phyloP scores from a whole-genome alignment of 2,888 invertebrate species.

The Aspidiotus destructor region DNA sequence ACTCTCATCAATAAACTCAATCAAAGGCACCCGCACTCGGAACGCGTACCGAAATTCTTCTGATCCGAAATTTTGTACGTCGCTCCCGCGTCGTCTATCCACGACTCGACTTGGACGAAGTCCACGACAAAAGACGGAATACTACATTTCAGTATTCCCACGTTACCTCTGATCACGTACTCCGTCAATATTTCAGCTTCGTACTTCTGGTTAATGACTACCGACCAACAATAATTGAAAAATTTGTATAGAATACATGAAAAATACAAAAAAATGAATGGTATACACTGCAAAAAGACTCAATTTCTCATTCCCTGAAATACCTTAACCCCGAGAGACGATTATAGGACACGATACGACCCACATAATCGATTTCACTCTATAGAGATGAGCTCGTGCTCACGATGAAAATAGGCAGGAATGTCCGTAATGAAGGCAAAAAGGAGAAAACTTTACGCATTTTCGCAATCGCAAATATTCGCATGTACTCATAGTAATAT shows the following conservation, averaged over 20 bases:
- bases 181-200: constrained; percentile 72
- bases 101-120: constrained; percentile 76
- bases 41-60: constrained; percentile 35
- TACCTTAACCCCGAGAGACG: no score
- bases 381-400: no score
- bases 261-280: background rate
- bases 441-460: background rate
- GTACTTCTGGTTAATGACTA: constrained; percentile 72
- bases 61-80: constrained; percentile 52
- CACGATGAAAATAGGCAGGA: no score
- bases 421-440: constrained; percentile 6
- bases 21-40: no score
- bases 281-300: background rate
- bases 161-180: constrained; percentile 80
- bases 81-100: constrained; percentile 72
- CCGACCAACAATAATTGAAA: background rate
- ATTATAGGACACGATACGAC: no score
- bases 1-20: no score
- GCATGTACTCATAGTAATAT: background rate
- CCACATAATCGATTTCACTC: no score
- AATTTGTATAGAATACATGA: constrained; percentile 4
- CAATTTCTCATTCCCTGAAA: no score
- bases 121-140: constrained; percentile 88
- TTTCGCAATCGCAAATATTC: background rate
- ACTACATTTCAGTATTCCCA: constrained; percentile 78